A percentile compares a stretch with the other conserved stretches of the same genome.
Conservation (phyloP, 2,888 invertebrate genomes). For the Epinotia bilunana region DNA sequence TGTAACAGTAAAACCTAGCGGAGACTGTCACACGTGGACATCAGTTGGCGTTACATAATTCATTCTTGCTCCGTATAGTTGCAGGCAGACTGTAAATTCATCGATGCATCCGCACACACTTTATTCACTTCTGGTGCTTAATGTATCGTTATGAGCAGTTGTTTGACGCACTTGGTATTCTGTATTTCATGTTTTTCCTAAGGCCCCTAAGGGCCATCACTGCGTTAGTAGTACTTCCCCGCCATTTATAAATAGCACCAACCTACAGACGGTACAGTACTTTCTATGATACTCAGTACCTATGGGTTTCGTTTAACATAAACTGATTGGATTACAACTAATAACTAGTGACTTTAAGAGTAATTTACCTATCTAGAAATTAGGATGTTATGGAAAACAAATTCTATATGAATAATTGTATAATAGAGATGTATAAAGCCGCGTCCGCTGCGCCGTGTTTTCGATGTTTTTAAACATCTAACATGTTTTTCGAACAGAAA, state of each 20-base stretch:
- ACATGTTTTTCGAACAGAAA: no score
- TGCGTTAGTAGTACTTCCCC: neutral
- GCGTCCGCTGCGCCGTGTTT: no score
- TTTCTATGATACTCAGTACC: no score
- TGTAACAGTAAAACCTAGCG: slow-evolving; percentile 18
- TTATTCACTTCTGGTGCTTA: slow-evolving; percentile 33
- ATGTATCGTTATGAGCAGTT: neutral
- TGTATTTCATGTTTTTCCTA: slow-evolving; percentile 20
- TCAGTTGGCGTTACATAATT: slow-evolving; percentile 29
- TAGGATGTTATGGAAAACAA: no score
- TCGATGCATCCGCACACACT: slow-evolving; percentile 31
- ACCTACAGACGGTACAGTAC: no score
- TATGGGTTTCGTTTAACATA: no score
- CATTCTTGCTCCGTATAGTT: slow-evolving; percentile 18
- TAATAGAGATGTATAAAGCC: no score
- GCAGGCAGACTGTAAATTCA: slow-evolving; percentile 30
- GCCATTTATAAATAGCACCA: neutral
- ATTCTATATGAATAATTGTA: no score
- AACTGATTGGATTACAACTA: no score
- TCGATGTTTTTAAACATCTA: no score
- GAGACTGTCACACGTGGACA: slow-evolving; percentile 19
- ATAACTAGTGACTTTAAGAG: no score
- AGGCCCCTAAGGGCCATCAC: slow-evolving; percentile 22
- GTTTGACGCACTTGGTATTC: slow-evolving; percentile 23
- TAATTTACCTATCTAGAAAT: no score